Evolutionary conservation across 2,113 vertebrate genomes (phyloP).

Genomic region (Oenanthe oenanthe): DNA sequence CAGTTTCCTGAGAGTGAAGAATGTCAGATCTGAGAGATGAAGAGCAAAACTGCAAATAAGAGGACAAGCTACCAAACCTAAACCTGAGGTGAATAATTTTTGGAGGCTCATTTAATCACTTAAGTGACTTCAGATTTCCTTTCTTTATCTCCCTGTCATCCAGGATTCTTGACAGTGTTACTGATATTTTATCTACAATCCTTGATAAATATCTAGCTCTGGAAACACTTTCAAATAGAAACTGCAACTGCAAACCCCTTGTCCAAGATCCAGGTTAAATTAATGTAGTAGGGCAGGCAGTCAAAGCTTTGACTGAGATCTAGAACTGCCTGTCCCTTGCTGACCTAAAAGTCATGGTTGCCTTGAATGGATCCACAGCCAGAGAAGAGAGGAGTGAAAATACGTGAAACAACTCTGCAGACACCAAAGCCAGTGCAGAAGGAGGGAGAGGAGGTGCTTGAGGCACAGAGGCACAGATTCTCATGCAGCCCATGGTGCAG

Average conservation of each 20-base stretch:
- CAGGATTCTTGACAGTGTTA: neutral
- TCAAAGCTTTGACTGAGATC: neutral
- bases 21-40: neutral
- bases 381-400: neutral
- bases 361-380: neutral
- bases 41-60: neutral
- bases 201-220: neutral
- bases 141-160: neutral
- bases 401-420: neutral
- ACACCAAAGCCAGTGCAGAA: neutral
- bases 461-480: neutral
- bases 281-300: neutral
- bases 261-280: neutral
- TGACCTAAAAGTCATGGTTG: neutral
- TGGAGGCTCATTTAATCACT: neutral
- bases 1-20: neutral
- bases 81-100: neutral
- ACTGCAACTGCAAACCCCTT: neutral
- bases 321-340: neutral
- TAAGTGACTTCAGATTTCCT: neutral
- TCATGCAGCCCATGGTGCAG: neutral
- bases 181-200: neutral
- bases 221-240: neutral
- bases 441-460: neutral
- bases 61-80: neutral